Evolutionary conservation across 2,113 vertebrate species (phyloP).

Genomic region (Nycticryphes semicollaris): DNA sequence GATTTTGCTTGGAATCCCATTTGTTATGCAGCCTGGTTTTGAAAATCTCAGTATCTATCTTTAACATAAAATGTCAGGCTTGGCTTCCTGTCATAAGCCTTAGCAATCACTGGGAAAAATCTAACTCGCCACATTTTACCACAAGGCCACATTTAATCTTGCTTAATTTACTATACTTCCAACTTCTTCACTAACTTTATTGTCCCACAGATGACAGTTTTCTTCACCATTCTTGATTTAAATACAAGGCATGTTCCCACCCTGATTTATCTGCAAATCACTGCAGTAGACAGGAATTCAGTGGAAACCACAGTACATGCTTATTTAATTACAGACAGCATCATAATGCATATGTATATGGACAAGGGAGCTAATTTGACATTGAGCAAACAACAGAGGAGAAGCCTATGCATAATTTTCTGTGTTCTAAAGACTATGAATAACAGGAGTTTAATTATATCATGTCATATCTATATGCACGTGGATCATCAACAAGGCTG

Average conservation of each 20-base stretch:
- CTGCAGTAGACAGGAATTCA: not conserved
- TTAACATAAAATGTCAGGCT: not conserved
- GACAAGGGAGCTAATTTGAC: constrained; percentile 27
- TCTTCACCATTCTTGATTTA: not conserved
- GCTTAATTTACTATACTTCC: not conserved
- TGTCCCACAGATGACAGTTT: not conserved
- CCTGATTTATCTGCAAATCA: not conserved
- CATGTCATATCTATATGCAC: not conserved
- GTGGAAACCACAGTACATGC: not conserved
- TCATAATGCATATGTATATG: not conserved
- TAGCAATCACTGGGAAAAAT: not conserved
- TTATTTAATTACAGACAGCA: constrained; percentile 16
- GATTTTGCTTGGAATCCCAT: not conserved
- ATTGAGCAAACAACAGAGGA: constrained; percentile 11
- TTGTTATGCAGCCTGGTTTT: not conserved
- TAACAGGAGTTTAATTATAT: constrained; percentile 21
- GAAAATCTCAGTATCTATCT: not conserved
- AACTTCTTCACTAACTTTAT: not conserved
- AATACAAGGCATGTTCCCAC: not conserved
- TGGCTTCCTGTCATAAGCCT: not conserved
- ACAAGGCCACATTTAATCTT: not conserved
- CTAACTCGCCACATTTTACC: not conserved
- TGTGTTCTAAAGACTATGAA: not conserved
- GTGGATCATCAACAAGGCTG: not conserved
- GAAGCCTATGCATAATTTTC: constrained; percentile 9